phyloP scores from a whole-genome alignment of 2,113 vertebrate genomes.

The Poecilia latipinna region DNA sequence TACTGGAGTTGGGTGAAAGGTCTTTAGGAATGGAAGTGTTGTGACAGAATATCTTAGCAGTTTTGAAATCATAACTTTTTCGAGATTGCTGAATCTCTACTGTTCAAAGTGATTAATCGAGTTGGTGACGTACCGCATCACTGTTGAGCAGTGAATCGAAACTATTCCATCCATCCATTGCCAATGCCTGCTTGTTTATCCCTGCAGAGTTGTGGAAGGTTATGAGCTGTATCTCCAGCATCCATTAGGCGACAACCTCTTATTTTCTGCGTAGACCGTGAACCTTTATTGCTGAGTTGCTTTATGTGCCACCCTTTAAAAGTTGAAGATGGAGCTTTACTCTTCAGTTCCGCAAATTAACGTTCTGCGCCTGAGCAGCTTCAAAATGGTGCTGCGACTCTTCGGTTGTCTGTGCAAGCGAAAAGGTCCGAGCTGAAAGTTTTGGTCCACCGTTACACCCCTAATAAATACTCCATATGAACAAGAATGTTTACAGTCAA shows the following conservation, averaged over 20 bases:
- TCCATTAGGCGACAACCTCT: neutral
- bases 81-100: no score
- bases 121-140: neutral
- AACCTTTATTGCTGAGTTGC: neutral
- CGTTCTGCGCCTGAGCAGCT: neutral
- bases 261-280: neutral
- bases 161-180: neutral
- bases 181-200: neutral
- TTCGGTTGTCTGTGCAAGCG: neutral
- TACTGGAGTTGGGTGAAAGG: no score
- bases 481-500: slow-evolving; percentile 14
- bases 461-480: neutral
- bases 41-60: no score
- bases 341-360: neutral
- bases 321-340: neutral
- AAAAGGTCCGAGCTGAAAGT: neutral
- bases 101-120: no score
- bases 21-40: no score
- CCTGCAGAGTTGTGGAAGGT: neutral
- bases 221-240: neutral
- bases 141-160: neutral
- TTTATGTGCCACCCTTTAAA: neutral
- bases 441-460: neutral
- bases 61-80: no score
- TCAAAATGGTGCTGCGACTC: neutral